A percentile compares a stretch with the other conserved stretches of the same genome.
These are phyloP conservation scores for Thumatha senex DNA, from an alignment of 2,888 invertebrate genomes.

Conservation along the genomic window DNA sequence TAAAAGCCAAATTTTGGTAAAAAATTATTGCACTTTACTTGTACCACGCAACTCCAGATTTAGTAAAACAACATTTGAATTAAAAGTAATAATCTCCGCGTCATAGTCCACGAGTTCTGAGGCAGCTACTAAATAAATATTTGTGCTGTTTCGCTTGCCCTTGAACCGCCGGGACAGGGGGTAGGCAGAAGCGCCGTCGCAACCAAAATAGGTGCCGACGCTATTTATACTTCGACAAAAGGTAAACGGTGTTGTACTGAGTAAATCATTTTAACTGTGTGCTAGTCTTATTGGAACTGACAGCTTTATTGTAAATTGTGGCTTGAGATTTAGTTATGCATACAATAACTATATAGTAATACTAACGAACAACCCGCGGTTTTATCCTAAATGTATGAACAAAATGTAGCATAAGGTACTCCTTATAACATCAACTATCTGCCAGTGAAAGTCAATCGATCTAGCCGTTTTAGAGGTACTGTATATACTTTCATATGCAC, in stretches of 20 bases:
- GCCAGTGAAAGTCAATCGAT: too few relatives aligned
- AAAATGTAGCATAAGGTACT: too few relatives aligned
- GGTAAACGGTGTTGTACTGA: slow-evolving; percentile 24
- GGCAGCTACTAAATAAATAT: slow-evolving; percentile 45
- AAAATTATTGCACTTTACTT: too few relatives aligned
- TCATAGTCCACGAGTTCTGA: slow-evolving; percentile 4
- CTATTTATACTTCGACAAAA: slow-evolving; percentile 32
- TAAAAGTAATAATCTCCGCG: neutral
- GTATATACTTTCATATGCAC: too few relatives aligned
- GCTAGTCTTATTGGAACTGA: slow-evolving; percentile 8
- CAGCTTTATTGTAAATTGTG: slow-evolving; percentile 6
- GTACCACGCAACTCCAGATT: too few relatives aligned
- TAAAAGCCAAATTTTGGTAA: too few relatives aligned
- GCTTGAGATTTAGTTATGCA: neutral
- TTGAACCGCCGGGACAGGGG: slow-evolving; percentile 39
- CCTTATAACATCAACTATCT: too few relatives aligned
- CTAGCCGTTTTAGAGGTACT: too few relatives aligned
- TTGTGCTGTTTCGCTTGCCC: slow-evolving; percentile 40
- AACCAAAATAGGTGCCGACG: slow-evolving; percentile 23
- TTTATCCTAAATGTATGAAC: too few relatives aligned
- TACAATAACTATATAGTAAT: neutral
- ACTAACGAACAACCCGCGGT: too few relatives aligned
- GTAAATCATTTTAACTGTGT: slow-evolving; percentile 31
- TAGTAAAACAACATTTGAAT: neutral
- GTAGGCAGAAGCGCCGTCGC: slow-evolving; percentile 16